These are phyloP conservation scores for Thaleichthys pacificus DNA, from an alignment of 2,797 vertebrate genomes.

Conservation along the genomic window DNA sequence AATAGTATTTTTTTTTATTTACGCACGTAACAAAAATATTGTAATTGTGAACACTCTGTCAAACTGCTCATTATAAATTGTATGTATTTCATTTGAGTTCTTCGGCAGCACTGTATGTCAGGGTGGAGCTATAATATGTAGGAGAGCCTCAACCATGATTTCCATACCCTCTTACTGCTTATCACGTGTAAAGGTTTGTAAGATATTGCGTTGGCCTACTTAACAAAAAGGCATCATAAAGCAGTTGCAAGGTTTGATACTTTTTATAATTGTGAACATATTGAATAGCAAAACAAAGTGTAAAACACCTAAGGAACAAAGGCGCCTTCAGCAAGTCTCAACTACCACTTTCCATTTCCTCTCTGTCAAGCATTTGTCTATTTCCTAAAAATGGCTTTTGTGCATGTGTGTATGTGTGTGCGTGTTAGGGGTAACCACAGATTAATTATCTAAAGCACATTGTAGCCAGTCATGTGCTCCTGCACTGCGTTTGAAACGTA, in stretches of 20 bases:
- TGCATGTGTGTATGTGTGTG: background rate
- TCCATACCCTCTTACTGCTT: too few relatives aligned
- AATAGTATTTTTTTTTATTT: slow-evolving; percentile 19
- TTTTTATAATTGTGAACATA: background rate
- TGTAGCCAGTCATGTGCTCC: background rate
- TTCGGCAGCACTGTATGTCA: background rate
- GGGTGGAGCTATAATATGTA: background rate
- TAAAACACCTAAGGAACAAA: background rate
- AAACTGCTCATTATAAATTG: background rate
- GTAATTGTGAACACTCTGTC: background rate
- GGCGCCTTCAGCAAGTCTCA: too few relatives aligned
- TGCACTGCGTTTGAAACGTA: too few relatives aligned
- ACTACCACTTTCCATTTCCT: background rate
- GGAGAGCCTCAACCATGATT: too few relatives aligned
- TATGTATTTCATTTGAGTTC: background rate
- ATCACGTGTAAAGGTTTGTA: too few relatives aligned
- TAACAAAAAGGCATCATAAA: too few relatives aligned
- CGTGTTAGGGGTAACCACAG: background rate
- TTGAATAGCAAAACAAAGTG: background rate
- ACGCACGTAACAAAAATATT: background rate
- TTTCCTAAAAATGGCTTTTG: background rate
- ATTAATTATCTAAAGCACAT: background rate
- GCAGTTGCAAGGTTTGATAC: too few relatives aligned
- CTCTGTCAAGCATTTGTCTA: background rate
- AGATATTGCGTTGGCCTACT: too few relatives aligned